Base-by-base conservation (phyloP, 1,140 invertebrate genomes). In the Apis dorsata region DNA sequence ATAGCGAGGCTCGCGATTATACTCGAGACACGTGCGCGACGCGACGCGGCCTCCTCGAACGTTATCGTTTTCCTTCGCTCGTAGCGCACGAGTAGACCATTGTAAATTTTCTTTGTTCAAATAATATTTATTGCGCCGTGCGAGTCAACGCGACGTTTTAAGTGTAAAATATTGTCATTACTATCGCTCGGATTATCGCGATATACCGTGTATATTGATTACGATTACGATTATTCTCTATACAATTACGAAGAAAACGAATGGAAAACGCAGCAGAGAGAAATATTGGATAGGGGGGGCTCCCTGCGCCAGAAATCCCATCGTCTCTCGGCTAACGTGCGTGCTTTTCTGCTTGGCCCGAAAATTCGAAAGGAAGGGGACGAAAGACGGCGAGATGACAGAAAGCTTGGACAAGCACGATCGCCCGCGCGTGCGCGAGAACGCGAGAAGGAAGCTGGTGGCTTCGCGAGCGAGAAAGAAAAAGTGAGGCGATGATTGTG, bases 141-240 rank as follows among this genome's bases (percentile, higher is more conserved):
- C 89, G 90, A 91, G 89, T 85, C 83, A 88, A 90, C 89, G 92
- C 90, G 90, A 91, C 91, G 92, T 92, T 89, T 91, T 91, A 91
- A 89, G 89, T 94, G 93, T 94, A 94, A 93, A 93, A 94, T 93
- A 94, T 86, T 92, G 88, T 93, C 92, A 93, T 92, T 93, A 91
- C 89, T 57, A 90, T 91, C 92, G 92, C 91, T 93, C 92, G 90
- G 91, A 91, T 91, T 92, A 93, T 91, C 87, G 91, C 91, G 91
- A 91, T 44, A 88, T 88, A 92, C 88, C 93, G 90, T 94, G 93
- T 94, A 93, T 92, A 94, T 94, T 94, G 88, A 93, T 90, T 92
- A 92, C 91, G 90, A 93, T 90, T 91, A 91, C 79, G 78, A 89
- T 90, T 90, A 90, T 89, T 85, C 62, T 81, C 74, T 86, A 89